Evolutionary conservation across 2,113 vertebrate species (phyloP), one percentile per base, ranked within the genome.

Genomic region (Cyrtonyx montezumae): DNA sequence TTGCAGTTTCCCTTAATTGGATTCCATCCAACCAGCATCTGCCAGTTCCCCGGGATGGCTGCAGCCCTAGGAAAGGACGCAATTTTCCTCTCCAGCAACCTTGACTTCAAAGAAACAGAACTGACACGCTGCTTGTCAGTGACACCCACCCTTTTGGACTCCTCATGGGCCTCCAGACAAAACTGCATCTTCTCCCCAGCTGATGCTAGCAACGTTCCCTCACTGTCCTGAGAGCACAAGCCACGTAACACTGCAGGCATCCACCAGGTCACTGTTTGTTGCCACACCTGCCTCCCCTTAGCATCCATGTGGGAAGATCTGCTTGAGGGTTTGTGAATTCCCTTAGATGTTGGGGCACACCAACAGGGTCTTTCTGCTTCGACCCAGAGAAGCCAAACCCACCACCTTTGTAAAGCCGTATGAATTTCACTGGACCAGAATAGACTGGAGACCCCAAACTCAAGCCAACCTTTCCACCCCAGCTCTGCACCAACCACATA

Each of bases 101-200:
- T 78, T 68, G 90, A 81, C 92, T 94, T 34, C 4, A 21, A 90
- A 95, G 94, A 58, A 96, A 80, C 76, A 96, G 93, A 94, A 94
- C 74, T 79, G 79, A 95, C 91, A 79, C n/a, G 87, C 69, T 68
- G 73, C 34, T 90, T 90, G 74, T 92, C 95, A 96, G 53, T 93
- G 87, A 92, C 74, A 48, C 62, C 79, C 67, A 82, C 37, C 79
- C 91, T 61, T 51, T 26, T 28, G 49, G 23, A 9, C 7, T 59
- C 91, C 84, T 91, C 75, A 73, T 18, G 51, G 93, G 94, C 73
- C 78, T 83, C 67, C 93, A 82, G 59, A 63, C 79, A 81, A 65
- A 16, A 75, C 18, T 56, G 66, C 82, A 91, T 91, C 83, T 88
- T 80, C 74, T 66, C 55, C 75, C 73, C 79, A 62, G 84, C 28